Evolutionary conservation across 2,113 vertebrate genomes (phyloP).

Genomic region (Lanius collurio): DNA sequence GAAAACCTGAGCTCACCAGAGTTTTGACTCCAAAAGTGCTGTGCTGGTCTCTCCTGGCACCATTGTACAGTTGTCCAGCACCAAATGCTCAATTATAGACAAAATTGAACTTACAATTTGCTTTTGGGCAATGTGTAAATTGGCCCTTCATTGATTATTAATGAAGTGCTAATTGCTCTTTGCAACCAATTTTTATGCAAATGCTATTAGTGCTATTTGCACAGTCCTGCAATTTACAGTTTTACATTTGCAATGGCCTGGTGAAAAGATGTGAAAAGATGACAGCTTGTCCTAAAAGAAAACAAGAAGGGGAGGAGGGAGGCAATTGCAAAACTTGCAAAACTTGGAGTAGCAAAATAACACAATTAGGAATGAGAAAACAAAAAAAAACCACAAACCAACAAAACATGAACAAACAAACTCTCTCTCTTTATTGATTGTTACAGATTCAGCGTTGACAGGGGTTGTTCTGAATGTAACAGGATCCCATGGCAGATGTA

Average conservation of each 20-base stretch:
- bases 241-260: slow-evolving; percentile 58
- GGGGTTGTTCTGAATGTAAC: slow-evolving; percentile 52
- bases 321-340: slow-evolving; percentile 13
- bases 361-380: slow-evolving; percentile 37
- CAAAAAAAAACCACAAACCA: background rate
- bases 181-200: slow-evolving; percentile 77
- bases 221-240: slow-evolving; percentile 69
- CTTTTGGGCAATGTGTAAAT: slow-evolving; percentile 80
- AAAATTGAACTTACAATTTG: slow-evolving; percentile 75
- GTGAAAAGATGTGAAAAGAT: slow-evolving; percentile 51
- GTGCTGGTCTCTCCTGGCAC: slow-evolving; percentile 39
- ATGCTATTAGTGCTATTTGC: slow-evolving; percentile 71
- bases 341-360: slow-evolving; percentile 65
- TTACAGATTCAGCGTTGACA: slow-evolving; percentile 61
- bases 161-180: slow-evolving; percentile 83
- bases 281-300: slow-evolving; percentile 63
- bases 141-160: slow-evolving; percentile 83
- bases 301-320: slow-evolving; percentile 16
- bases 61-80: slow-evolving; percentile 43
- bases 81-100: slow-evolving; percentile 65
- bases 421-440: slow-evolving; percentile 43
- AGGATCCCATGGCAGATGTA: slow-evolving; percentile 56
- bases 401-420: background rate
- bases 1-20: background rate
- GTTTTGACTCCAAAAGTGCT: background rate